phyloP scores from a whole-genome alignment of 2,888 invertebrate species.

The Lingula anatina region DNA sequence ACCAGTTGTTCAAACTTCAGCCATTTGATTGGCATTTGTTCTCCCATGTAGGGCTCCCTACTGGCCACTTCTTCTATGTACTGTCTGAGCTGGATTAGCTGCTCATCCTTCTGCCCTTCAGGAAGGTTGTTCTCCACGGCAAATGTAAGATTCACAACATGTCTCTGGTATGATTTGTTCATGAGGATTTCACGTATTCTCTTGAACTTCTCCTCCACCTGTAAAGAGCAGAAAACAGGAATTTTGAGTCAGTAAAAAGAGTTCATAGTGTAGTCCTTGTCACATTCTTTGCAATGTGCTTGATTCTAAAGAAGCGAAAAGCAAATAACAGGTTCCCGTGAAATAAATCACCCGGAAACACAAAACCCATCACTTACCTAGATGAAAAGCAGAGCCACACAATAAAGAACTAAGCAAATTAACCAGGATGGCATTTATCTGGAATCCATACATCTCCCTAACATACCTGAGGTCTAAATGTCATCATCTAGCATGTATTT shows the following conservation, averaged over 20 bases:
- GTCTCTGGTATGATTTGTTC: conserved; percentile 45
- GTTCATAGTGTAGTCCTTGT: background rate
- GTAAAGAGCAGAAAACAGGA: conserved; percentile 5
- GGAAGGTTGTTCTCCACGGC: conserved; percentile 34
- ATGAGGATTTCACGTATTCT: conserved; percentile 38
- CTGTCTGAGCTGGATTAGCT: conserved; percentile 33
- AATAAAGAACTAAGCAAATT: no score
- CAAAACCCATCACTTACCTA: no score
- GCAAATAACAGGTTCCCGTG: no score
- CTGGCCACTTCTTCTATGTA: conserved; percentile 44
- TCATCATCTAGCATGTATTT: no score
- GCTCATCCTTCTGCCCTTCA: conserved; percentile 18
- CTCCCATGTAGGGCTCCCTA: conserved; percentile 48
- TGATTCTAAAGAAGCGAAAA: no score
- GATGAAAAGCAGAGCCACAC: no score
- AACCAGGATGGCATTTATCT: no score
- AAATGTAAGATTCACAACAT: conserved; percentile 48
- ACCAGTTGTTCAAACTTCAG: conserved; percentile 49
- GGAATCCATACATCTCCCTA: no score
- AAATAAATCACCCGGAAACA: no score
- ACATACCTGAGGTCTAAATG: no score
- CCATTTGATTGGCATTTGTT: conserved; percentile 51
- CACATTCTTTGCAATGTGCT: background rate
- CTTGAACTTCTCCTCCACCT: conserved; percentile 47
- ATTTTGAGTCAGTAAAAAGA: background rate